Conservation (phyloP, 1,140 invertebrate species). For the Drosophila parabipectinata region DNA sequence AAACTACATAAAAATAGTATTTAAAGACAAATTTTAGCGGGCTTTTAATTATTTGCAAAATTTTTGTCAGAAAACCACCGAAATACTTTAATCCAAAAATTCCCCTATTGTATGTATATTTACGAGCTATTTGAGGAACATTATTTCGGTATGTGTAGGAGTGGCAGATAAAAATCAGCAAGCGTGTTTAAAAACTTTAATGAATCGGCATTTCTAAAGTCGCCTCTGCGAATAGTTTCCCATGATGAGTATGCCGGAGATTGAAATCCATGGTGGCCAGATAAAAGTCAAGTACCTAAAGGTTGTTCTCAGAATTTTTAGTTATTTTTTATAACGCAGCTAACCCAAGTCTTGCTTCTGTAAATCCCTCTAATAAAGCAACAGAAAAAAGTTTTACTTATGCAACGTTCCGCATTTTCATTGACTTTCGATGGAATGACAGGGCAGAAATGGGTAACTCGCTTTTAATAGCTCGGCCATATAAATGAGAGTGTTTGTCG, state of each 20-base stretch:
- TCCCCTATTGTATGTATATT: too few relatives aligned
- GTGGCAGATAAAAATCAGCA: conserved; percentile 21
- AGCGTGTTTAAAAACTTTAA: conserved; percentile 33
- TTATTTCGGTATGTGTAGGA: neutral
- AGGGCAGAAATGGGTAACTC: conserved; percentile 33
- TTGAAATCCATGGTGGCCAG: conserved; percentile 31
- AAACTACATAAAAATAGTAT: too few relatives aligned
- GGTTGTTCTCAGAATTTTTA: conserved; percentile 37
- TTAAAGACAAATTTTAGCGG: too few relatives aligned
- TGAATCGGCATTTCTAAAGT: conserved; percentile 13
- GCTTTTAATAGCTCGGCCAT: conserved; percentile 42
- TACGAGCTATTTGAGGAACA: too few relatives aligned
- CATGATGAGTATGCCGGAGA: conserved; percentile 32
- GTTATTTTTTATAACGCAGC: conserved; percentile 8
- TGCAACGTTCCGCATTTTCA: conserved; percentile 40
- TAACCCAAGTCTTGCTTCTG: conserved; percentile 1
- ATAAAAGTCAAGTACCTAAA: conserved; percentile 34
- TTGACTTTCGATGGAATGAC: conserved; percentile 66
- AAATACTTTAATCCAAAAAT: too few relatives aligned
- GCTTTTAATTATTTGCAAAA: neutral
- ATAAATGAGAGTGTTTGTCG: conserved; percentile 20
- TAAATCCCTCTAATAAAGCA: conserved; percentile 10
- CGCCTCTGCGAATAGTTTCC: conserved; percentile 32
- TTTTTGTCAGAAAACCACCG: too few relatives aligned
- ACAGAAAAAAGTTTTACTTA: conserved; percentile 29